Evolutionary conservation across 2,113 vertebrate genomes (phyloP).

Genomic region (Aspidoscelis tigris): DNA sequence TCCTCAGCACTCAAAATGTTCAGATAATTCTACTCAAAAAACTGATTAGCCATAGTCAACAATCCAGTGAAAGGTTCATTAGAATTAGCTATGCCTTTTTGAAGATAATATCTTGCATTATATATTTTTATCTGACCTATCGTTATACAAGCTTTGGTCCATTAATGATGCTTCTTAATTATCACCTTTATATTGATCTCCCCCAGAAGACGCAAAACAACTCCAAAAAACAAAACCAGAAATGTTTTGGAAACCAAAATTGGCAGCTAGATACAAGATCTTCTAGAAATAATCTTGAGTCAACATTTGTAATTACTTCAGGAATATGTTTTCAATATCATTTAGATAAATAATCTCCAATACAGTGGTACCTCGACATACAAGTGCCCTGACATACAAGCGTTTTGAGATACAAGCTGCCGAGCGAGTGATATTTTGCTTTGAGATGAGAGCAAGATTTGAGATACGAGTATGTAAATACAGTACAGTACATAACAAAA

Average conservation of each 20-base stretch:
- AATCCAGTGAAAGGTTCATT: not conserved
- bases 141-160: not conserved
- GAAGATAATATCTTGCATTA: not conserved
- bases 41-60: not conserved
- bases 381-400: too few species aligned
- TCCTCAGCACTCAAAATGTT: not conserved
- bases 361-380: too few species aligned
- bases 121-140: not conserved
- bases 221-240: slow-evolving; percentile 21
- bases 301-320: not conserved
- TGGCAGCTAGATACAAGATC: slow-evolving; percentile 25
- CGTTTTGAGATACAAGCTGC: too few species aligned
- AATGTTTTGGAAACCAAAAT: slow-evolving; percentile 23
- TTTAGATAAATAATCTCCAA: not conserved
- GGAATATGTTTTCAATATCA: slow-evolving; percentile 18
- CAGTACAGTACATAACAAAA: too few species aligned
- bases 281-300: not conserved
- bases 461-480: too few species aligned
- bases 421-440: too few species aligned
- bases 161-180: not conserved
- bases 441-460: too few species aligned
- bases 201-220: slow-evolving; percentile 4
- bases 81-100: slow-evolving; percentile 10
- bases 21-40: slow-evolving; percentile 3
- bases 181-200: not conserved